Evolutionary conservation across 1,140 invertebrate genomes (phyloP), one percentile per base, ranked within the genome.

Genomic region (Cherax destructor): DNA sequence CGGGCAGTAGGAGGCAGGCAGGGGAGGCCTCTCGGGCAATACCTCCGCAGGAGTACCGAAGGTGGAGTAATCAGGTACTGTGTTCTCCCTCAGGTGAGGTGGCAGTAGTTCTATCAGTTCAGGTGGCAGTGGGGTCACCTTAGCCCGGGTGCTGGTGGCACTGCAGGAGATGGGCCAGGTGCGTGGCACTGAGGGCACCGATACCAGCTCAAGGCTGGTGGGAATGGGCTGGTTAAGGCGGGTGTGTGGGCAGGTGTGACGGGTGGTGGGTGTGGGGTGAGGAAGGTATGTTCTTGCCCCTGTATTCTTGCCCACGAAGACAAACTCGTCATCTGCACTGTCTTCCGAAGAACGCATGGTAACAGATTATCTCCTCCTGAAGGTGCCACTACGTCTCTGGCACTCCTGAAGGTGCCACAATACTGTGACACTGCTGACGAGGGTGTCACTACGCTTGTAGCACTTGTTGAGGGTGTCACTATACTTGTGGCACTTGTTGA

Each of bases 101-200:
- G 92, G 92, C 83, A 93, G 87, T 9, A 93, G 76, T 69, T 93
- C 92, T 50, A 93, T 86, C 24, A 93, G 81, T 72, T 93, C 92
- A 41, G 91, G 91, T 9, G 92, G 92, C 21, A 93, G 50, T 11
- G 92, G 92, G 18, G 92, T 90, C 56, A 52, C 90, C 72, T 89
- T 92, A 16, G 92, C 77, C 50, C 83, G 76, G 84, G 86, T 65
- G 21, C 86, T 85, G 79, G 88, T 87, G 11, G 85, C 86, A n/a
- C 65, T 49, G 69, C 72, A 50, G 30, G 52, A 65, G 30, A 49
- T 49, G 24, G 50, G 65, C 61, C 56, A 74, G 10, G 50, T 59
- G n/a, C n/a, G 80, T 61, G 65, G 72, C 61, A 69, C 72, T 10
- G 69, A 11, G 7, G n/a, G 24, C 16, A n/a, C 24, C 61, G 61